Percentiles rank a stretch among this genome's conserved stretches.
These are phyloP conservation scores for Platyrinchus mystaceus DNA, from an alignment of 2,797 vertebrate genomes.

Conservation along the genomic window DNA sequence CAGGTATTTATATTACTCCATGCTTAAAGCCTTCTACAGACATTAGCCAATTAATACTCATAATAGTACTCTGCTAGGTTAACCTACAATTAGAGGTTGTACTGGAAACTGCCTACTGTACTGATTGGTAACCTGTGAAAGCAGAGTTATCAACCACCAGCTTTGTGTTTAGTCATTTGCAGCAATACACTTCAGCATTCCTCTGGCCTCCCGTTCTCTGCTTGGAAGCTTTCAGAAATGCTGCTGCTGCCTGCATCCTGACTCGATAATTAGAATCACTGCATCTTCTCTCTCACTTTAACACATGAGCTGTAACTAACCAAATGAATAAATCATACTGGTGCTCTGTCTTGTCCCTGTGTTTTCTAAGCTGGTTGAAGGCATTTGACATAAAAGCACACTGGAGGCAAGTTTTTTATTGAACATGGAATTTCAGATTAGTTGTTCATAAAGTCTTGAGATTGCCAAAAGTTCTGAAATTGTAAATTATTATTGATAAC, in stretches of 20 bases:
- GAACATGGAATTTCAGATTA: neutral
- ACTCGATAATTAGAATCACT: neutral
- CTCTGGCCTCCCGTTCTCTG: neutral
- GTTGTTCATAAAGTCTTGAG: neutral
- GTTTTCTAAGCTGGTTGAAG: neutral
- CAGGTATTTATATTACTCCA: neutral
- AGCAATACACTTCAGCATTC: neutral
- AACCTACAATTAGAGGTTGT: neutral
- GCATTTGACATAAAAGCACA: neutral
- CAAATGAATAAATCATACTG: neutral
- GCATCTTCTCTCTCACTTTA: neutral
- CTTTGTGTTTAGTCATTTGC: neutral
- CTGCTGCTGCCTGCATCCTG: neutral
- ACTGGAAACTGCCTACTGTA: neutral
- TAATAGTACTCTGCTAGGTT: neutral
- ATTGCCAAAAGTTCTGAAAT: neutral
- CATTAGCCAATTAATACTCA: neutral
- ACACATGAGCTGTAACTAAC: neutral
- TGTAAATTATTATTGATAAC: neutral
- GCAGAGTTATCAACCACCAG: neutral
- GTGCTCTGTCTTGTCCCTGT: neutral
- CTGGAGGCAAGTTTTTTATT: neutral
- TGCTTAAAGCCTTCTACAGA: neutral
- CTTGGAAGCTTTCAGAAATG: neutral
- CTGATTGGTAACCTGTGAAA: neutral